Evolutionary conservation across 2,888 invertebrate species (phyloP).

Genomic region (Netelia virgata): DNA sequence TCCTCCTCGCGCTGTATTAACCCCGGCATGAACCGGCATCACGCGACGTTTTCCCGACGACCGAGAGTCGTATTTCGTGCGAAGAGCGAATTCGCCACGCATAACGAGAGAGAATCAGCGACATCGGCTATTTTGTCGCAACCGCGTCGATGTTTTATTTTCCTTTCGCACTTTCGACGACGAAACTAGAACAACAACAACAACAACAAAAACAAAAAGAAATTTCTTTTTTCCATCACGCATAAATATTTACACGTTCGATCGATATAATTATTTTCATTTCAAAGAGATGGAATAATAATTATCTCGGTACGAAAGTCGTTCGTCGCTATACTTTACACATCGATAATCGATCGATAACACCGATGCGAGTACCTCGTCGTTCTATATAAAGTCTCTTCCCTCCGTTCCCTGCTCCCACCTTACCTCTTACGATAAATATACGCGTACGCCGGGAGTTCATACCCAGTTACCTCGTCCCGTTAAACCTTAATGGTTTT

Average conservation of each 20-base stretch:
- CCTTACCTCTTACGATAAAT: constrained; percentile 26
- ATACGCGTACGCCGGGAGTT: constrained; percentile 31
- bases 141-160: constrained; percentile 50
- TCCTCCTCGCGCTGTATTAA: constrained; percentile 25
- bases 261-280: background rate
- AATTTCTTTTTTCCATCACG: background rate
- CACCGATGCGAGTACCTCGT: background rate
- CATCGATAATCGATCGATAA: background rate
- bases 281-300: constrained; percentile 2
- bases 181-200: too few relatives aligned
- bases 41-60: constrained; percentile 63
- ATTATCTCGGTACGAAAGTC: constrained; percentile 1
- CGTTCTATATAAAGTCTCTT: background rate
- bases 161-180: constrained; percentile 1
- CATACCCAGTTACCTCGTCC: constrained; percentile 37
- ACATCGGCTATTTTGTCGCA: constrained; percentile 45
- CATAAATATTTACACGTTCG: too few relatives aligned
- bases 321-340: background rate
- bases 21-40: constrained; percentile 57
- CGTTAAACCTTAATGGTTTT: constrained; percentile 66
- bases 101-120: constrained; percentile 41
- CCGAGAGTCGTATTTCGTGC: constrained; percentile 72
- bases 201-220: background rate
- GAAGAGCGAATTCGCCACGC: constrained; percentile 7
- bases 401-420: background rate